A percentile compares a stretch with the other conserved stretches of the same genome.
These are phyloP conservation scores for Iselma pallidipennis DNA, from an alignment of 2,888 invertebrate genomes.

Conservation along the genomic window DNA sequence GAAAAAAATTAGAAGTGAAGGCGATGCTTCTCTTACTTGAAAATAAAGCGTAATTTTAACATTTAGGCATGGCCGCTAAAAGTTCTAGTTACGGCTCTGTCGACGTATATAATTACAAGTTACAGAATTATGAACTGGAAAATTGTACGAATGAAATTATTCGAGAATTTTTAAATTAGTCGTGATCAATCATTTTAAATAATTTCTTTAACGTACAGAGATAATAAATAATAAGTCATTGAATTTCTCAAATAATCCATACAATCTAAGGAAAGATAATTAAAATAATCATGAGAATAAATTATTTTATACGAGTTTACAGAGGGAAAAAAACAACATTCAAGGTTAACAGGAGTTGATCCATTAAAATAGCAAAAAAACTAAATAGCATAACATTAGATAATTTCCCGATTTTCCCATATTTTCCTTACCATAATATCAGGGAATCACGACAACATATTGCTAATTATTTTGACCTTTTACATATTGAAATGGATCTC, in stretches of 20 bases:
- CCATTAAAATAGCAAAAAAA: background rate
- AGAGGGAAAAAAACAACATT: too few relatives aligned
- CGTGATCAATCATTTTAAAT: background rate
- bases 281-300: background rate
- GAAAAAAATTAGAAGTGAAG: too few relatives aligned
- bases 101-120: background rate
- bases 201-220: background rate
- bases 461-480: too few relatives aligned
- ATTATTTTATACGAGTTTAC: slow-evolving; percentile 3
- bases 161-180: background rate
- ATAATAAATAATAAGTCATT: too few relatives aligned
- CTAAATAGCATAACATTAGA: background rate
- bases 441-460: background rate
- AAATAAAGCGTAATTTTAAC: too few relatives aligned
- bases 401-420: background rate
- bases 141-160: background rate
- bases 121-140: background rate
- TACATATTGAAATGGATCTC: too few relatives aligned
- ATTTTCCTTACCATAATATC: background rate
- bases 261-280: background rate
- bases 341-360: background rate
- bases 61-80: too few relatives aligned
- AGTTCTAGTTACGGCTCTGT: too few relatives aligned
- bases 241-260: background rate
- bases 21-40: too few relatives aligned